A percentile compares a stretch with the other conserved stretches of the same genome.
Conservation (phyloP, 2,888 invertebrate species). For the Elegia similella region DNA sequence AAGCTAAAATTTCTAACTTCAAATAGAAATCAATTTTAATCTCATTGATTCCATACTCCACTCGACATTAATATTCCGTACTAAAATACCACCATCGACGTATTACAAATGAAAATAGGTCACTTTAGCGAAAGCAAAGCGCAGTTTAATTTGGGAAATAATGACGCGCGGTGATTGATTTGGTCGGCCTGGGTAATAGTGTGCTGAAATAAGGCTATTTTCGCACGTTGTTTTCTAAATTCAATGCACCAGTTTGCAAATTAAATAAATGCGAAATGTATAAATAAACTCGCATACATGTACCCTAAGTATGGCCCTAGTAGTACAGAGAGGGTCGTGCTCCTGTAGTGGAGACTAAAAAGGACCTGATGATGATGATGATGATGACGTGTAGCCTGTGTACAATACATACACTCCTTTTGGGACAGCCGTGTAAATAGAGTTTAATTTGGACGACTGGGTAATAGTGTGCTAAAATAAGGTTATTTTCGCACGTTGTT, state of each 20-base stretch:
- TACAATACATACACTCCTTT: too few relatives aligned
- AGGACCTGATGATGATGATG: too few relatives aligned
- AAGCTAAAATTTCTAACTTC: too few relatives aligned
- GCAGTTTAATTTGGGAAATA: slow-evolving; percentile 7
- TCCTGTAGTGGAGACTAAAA: too few relatives aligned
- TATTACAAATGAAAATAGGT: slow-evolving; percentile 1
- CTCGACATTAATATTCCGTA: not conserved
- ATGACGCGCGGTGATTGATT: not conserved
- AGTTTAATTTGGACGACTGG: not conserved
- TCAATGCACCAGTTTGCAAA: not conserved
- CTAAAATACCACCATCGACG: not conserved
- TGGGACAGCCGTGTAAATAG: too few relatives aligned
- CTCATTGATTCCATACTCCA: not conserved
- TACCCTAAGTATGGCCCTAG: too few relatives aligned
- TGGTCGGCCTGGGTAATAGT: not conserved
- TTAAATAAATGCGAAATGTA: too few relatives aligned
- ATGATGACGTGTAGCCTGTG: too few relatives aligned
- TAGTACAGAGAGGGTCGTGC: too few relatives aligned
- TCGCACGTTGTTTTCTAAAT: not conserved
- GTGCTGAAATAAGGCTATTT: not conserved
- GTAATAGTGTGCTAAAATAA: slow-evolving; percentile 8
- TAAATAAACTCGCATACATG: too few relatives aligned
- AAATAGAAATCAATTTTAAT: too few relatives aligned
- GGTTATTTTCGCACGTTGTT: not conserved
- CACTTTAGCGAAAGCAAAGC: not conserved